These are phyloP conservation scores for Antennarius maculatus DNA, from an alignment of 2,797 vertebrate genomes.

Conservation along the genomic window DNA sequence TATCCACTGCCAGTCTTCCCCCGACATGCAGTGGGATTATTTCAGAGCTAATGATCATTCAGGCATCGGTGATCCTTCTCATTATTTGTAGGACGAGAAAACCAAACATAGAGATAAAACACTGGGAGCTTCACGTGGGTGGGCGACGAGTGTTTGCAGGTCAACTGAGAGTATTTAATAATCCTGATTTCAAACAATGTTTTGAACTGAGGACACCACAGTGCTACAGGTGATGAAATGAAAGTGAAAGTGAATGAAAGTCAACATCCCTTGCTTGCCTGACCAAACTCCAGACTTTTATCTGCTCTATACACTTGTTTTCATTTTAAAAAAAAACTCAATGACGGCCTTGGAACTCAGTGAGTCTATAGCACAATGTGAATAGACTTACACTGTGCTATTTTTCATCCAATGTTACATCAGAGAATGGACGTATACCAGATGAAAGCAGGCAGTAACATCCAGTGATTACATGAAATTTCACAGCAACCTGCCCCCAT, in stretches of 20 bases:
- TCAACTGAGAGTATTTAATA: constrained; percentile 31
- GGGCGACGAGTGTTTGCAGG: constrained; percentile 47
- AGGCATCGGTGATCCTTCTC: constrained; percentile 48
- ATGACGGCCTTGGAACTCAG: too few relatives aligned
- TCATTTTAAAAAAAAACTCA: constrained; percentile 7
- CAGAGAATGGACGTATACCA: constrained; percentile 20
- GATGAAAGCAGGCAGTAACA: constrained; percentile 75
- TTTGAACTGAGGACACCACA: constrained; percentile 28
- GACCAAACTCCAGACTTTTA: constrained; percentile 10
- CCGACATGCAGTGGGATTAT: constrained; percentile 4
- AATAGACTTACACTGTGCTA: constrained; percentile 14
- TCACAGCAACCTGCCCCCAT: constrained; percentile 28
- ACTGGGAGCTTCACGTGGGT: constrained; percentile 25
- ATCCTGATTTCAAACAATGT: neutral
- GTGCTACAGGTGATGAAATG: constrained; percentile 17
- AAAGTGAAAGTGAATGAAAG: too few relatives aligned
- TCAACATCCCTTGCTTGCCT: constrained; percentile 13
- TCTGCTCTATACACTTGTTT: constrained; percentile 31
- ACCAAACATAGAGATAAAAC: constrained; percentile 20
- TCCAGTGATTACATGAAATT: constrained; percentile 79
- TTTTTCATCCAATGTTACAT: constrained; percentile 47
- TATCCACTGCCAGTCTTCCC: constrained; percentile 11
- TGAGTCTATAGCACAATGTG: too few relatives aligned
- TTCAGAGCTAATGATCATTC: constrained; percentile 48
- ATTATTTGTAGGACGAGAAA: constrained; percentile 34